Conservation (phyloP, 1,140 invertebrate species). For the Zaprionus vittiger region DNA sequence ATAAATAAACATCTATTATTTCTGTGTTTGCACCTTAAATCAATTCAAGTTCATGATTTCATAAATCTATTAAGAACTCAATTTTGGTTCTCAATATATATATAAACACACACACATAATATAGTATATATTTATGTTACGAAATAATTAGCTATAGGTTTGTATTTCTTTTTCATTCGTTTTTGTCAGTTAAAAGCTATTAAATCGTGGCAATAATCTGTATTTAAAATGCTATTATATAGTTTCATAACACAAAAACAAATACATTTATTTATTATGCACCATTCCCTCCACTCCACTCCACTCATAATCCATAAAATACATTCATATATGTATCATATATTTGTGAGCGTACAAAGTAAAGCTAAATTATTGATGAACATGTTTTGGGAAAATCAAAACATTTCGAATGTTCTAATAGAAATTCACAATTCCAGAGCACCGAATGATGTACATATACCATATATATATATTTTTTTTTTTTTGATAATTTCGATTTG, state of each 20-base stretch:
- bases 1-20: slow-evolving; percentile 24
- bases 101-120: slow-evolving; percentile 26
- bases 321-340: neutral
- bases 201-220: slow-evolving; percentile 30
- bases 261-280: slow-evolving; percentile 30
- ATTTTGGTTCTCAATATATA: slow-evolving; percentile 24
- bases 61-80: slow-evolving; percentile 36
- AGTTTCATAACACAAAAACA: slow-evolving; percentile 34
- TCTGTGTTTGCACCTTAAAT: slow-evolving; percentile 33
- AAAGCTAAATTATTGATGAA: slow-evolving; percentile 8
- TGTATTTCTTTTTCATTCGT: neutral
- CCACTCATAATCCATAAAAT: slow-evolving; percentile 8
- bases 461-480: neutral
- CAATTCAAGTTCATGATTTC: slow-evolving; percentile 32
- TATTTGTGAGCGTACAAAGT: slow-evolving; percentile 7
- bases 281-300: neutral
- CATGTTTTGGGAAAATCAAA: slow-evolving; percentile 7
- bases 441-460: slow-evolving; percentile 3
- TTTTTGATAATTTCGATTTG: slow-evolving; percentile 1
- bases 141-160: slow-evolving; percentile 37
- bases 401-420: slow-evolving; percentile 4
- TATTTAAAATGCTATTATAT: slow-evolving; percentile 45
- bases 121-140: slow-evolving; percentile 26
- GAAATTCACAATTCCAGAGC: slow-evolving; percentile 2
- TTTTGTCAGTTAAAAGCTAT: slow-evolving; percentile 33